Evolutionary conservation across 2,113 vertebrate genomes (phyloP), one percentile per base, ranked within the genome.

Genomic region (Salvelinus namaycush): DNA sequence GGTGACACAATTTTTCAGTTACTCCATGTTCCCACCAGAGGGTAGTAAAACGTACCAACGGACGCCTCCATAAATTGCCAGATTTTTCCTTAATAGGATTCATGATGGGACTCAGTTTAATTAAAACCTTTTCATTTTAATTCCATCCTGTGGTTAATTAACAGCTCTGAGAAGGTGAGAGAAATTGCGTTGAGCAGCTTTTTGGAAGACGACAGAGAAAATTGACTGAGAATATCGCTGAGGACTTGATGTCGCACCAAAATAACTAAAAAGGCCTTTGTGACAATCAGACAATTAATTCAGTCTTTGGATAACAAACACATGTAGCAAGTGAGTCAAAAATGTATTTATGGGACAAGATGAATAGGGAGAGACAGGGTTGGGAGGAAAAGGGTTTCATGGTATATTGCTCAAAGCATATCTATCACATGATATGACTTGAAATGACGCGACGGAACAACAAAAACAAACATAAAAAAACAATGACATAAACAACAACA

Each of bases 111-210:
- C 81, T 77, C 77, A 4, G 86, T 89, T 92, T 93, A 92, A 92
- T 93, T 92, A 92, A 92, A 93, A 89, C 78, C 79, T 81, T 90
- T 88, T 89, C 76, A 86, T 87, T 89, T 88, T 87, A 90, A 89
- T 91, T 90, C 85, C 88, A 90, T 90, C 87, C 79, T 70, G 80
- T 79, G 78, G 82, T 92, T 92, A 92, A 93, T 93, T 92, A 92
- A 85, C 73, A 78, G 84, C 84, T 82, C 78, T 39, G 83, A 88
- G 89, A 88, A 87, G 83, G 82, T 84, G 86, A 84, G 85, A 90
- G 84, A 90, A 90, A 86, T 89, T 87, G 88, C 86, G 87, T 86
- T 48, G 82, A 76, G 81, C 86, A 84, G 87, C 83, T 86, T 89
- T 86, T 87, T 88, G 51, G 48, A 44, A 81, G 84, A 77, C 82